Percentiles rank a stretch among this genome's conserved stretches.
phyloP scores from a whole-genome alignment of 2,113 vertebrate genomes.

The Limnothrissa miodon region DNA sequence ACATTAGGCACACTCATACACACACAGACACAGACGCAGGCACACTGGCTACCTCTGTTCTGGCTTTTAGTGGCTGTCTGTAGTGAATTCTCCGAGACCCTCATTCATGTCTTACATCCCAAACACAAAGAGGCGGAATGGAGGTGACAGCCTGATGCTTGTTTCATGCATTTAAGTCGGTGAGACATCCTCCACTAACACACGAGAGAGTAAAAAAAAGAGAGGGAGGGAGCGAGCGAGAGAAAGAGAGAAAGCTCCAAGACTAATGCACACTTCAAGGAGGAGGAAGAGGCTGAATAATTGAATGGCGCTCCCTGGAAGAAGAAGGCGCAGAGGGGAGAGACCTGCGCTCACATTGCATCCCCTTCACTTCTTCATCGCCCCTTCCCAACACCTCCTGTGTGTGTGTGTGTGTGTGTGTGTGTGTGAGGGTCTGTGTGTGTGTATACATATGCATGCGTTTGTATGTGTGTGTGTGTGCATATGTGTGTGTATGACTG shows the following conservation, averaged over 20 bases:
- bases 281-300: constrained; percentile 65
- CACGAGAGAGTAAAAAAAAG: background rate
- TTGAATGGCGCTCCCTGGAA: constrained; percentile 58
- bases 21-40: background rate
- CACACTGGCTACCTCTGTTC: background rate
- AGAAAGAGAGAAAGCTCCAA: constrained; percentile 30
- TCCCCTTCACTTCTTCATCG: constrained; percentile 62
- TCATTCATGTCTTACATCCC: constrained; percentile 32
- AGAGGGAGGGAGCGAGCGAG: constrained; percentile 41
- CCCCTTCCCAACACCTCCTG: constrained; percentile 41
- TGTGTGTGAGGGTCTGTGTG: too few relatives aligned
- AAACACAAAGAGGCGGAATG: constrained; percentile 53
- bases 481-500: too few relatives aligned
- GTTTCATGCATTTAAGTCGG: constrained; percentile 40
- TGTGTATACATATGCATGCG: background rate
- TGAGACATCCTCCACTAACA: constrained; percentile 64
- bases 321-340: background rate
- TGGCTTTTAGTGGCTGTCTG: constrained; percentile 50
- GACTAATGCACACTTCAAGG: constrained; percentile 64
- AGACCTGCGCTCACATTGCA: constrained; percentile 56
- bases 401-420: too few relatives aligned
- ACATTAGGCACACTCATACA: background rate
- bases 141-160: constrained; percentile 63
- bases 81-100: constrained; percentile 31
- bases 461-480: too few relatives aligned